Percentiles rank a stretch among this genome's conserved stretches.
These are phyloP conservation scores for Halichoerus grypus DNA, from an alignment of 2,113 vertebrate genomes.

Conservation along the genomic window DNA sequence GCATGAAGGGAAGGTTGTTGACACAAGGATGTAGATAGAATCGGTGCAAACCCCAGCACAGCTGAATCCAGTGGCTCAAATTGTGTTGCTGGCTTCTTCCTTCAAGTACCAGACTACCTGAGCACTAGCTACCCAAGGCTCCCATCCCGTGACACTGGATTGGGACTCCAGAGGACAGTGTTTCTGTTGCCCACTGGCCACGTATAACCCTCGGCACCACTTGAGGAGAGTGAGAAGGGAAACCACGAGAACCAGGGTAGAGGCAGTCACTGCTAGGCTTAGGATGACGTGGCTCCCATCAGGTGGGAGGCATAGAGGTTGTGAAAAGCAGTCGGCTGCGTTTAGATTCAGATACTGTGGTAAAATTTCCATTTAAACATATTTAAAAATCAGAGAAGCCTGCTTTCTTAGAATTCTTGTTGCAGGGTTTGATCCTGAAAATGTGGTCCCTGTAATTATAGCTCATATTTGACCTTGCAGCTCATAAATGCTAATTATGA, in stretches of 20 bases:
- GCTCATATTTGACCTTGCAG: neutral
- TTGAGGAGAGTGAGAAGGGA: neutral
- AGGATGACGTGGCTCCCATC: fast-evolving
- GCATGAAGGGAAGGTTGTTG: neutral
- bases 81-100: neutral
- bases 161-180: neutral
- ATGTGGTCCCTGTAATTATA: fast-evolving
- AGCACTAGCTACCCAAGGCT: neutral
- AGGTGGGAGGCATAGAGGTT: fast-evolving
- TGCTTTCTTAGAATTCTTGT: neutral
- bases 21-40: neutral
- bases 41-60: too few species aligned
- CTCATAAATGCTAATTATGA: neutral
- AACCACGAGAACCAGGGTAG: neutral
- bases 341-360: neutral
- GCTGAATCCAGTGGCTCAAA: neutral
- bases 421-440: neutral
- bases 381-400: neutral
- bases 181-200: neutral
- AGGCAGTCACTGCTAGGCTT: fast-evolving
- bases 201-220: neutral
- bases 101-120: neutral
- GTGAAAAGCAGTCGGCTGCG: neutral
- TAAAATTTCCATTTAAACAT: neutral
- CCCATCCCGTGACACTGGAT: neutral